Base-by-base conservation (phyloP, 2,113 vertebrate species). In the Otolemur garnettii region DNA sequence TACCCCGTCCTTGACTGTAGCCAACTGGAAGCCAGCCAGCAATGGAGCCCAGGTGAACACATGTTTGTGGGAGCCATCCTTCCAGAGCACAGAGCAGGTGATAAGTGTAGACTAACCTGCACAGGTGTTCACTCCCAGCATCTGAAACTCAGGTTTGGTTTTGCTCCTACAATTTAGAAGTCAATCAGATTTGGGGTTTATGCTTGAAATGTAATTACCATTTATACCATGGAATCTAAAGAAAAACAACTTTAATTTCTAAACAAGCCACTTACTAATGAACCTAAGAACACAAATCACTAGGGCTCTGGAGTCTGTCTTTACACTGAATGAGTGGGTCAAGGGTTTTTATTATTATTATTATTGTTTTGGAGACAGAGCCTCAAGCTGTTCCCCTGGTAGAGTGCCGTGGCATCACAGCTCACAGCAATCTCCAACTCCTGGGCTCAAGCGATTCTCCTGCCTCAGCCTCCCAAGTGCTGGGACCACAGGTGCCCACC, bases 311-410 rank as follows among this genome's bases (percentile, higher is more conserved):
- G 83, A 85, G 1, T 55, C 75, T 95, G 72, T 38, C 62, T 95
- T 90, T 77, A 87, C 57, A 62, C 38, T 42, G 81, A 94, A 62
- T 0, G 3, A 79, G 89, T 86, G 82, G 81, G 62, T 57, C 83
- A 93, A 59, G 57, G 59, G n/a, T 81, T 95, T 93, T 95, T 93
- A 33, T 96, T 91, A 90, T 87, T 84, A 94, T 95, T 93, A 33
- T 96, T 91, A 90, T 87, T 84, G n/a, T n/a, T n/a, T 38, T 38
- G 38, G 38, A 38, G 38, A 38, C 38, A 38, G 38, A 38, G 38
- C 38, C 38, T 38, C 38, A 38, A 38, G 38, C 38, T 38, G 38
- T 38, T 4, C 38, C 38, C 38, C 38, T 38, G 38, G 38, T 38
- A 38, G 38, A 38, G 38, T 38, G 38, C 38, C 38, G 38, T 38